Evolutionary conservation across 2,113 vertebrate species (phyloP).

Genomic region (Trachemys scripta): DNA sequence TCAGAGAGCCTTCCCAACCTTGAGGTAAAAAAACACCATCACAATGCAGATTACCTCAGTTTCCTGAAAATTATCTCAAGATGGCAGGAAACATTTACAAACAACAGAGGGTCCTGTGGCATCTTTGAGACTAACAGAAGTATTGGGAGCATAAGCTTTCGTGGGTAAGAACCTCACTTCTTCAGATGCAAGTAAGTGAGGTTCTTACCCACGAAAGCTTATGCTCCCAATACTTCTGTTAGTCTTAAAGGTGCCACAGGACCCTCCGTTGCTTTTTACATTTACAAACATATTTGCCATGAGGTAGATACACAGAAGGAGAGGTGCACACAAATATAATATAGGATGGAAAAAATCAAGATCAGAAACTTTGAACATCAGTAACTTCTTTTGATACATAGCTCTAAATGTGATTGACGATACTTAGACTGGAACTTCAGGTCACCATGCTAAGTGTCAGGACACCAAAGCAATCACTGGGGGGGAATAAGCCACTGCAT

Average conservation of each 20-base stretch:
- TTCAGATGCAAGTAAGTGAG: too few relatives aligned
- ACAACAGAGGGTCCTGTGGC: not conserved
- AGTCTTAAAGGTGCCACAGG: too few relatives aligned
- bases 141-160: too few relatives aligned
- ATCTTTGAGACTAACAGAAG: too few relatives aligned
- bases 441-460: not conserved
- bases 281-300: not conserved
- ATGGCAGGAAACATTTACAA: not conserved
- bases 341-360: not conserved
- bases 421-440: fast-evolving
- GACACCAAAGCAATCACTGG: not conserved
- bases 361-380: not conserved
- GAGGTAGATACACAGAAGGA: fast-evolving
- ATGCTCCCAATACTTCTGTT: too few relatives aligned
- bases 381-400: not conserved
- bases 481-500: fast-evolving
- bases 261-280: not conserved
- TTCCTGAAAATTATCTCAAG: not conserved
- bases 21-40: not conserved
- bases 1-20: not conserved
- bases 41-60: not conserved
- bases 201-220: too few relatives aligned
- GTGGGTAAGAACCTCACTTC: too few relatives aligned
- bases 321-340: not conserved
- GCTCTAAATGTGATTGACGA: not conserved